A percentile compares a stretch with the other conserved stretches of the same genome.
Conservation (phyloP, 2,888 invertebrate genomes). For the Seira sanloemensis region DNA sequence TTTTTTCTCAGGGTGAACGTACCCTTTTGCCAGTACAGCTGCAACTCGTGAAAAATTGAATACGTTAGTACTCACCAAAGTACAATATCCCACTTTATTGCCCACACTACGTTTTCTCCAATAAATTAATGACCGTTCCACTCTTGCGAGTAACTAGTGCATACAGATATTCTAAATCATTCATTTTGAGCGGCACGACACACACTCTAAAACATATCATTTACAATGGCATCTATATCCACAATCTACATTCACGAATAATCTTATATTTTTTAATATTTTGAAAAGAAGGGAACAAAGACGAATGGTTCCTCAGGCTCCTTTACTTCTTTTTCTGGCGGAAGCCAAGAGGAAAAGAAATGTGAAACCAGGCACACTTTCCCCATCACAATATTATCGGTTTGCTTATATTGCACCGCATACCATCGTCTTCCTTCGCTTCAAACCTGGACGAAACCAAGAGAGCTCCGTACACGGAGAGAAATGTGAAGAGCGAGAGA, state of each 20-base stretch:
- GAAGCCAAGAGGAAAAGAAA: neutral
- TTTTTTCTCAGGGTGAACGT: neutral
- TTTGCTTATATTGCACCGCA: neutral
- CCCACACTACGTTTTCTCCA: too few species aligned
- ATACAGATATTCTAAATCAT: neutral
- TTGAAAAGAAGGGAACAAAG: neutral
- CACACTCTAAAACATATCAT: too few species aligned
- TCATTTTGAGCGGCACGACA: neutral
- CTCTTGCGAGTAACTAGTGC: neutral
- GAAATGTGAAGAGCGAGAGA: too few species aligned
- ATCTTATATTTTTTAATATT: too few species aligned
- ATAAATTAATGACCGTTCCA: neutral
- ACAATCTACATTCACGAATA: too few species aligned
- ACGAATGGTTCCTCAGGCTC: conserved; percentile 6
- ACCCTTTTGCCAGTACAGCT: neutral
- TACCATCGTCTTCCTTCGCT: neutral
- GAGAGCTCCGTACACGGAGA: too few species aligned
- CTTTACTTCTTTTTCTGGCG: neutral
- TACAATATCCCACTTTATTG: neutral
- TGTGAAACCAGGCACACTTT: neutral
- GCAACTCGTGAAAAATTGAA: neutral
- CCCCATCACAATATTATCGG: neutral
- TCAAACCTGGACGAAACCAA: neutral
- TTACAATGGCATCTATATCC: neutral
- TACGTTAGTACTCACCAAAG: neutral